A percentile compares a stretch with the other conserved stretches of the same genome.
phyloP scores from a whole-genome alignment of 2,888 invertebrate genomes.

The Chouioia cunea region DNA sequence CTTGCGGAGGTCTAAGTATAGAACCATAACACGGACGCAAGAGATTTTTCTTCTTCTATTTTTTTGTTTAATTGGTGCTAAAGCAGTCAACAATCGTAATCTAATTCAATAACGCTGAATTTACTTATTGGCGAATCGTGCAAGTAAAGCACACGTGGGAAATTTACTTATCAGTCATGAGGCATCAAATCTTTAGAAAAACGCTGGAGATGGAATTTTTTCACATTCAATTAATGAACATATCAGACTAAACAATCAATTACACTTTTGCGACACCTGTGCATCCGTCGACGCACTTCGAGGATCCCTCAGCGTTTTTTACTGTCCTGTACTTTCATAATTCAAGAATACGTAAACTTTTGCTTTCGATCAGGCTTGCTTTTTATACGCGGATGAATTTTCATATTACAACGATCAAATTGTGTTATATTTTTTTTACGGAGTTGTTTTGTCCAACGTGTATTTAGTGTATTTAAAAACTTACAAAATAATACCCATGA shows the following conservation, averaged over 20 bases:
- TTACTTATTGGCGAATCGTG: conserved; percentile 18
- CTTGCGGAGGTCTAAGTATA: not conserved
- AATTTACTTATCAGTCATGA: conserved; percentile 18
- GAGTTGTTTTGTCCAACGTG: too few species aligned
- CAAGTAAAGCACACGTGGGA: conserved; percentile 33
- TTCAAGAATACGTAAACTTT: too few species aligned
- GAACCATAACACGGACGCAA: not conserved
- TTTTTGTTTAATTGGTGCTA: too few species aligned
- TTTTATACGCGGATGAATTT: too few species aligned
- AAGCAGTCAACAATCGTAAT: conserved; percentile 14
- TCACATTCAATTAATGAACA: conserved; percentile 26
- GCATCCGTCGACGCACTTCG: not conserved
- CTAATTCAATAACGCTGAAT: conserved; percentile 25
- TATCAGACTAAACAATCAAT: conserved; percentile 14
- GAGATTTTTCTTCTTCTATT: too few species aligned
- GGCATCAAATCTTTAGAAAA: conserved; percentile 6
- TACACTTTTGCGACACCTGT: conserved; percentile 14
- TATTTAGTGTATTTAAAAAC: too few species aligned
- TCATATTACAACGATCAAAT: too few species aligned
- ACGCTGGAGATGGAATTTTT: conserved; percentile 26
- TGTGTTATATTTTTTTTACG: too few species aligned
- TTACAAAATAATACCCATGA: too few species aligned
- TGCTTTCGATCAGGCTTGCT: too few species aligned
- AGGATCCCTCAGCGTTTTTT: not conserved
- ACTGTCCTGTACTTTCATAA: not conserved